Conservation (phyloP, 2,888 invertebrate species). For the Micropterix aruncella region DNA sequence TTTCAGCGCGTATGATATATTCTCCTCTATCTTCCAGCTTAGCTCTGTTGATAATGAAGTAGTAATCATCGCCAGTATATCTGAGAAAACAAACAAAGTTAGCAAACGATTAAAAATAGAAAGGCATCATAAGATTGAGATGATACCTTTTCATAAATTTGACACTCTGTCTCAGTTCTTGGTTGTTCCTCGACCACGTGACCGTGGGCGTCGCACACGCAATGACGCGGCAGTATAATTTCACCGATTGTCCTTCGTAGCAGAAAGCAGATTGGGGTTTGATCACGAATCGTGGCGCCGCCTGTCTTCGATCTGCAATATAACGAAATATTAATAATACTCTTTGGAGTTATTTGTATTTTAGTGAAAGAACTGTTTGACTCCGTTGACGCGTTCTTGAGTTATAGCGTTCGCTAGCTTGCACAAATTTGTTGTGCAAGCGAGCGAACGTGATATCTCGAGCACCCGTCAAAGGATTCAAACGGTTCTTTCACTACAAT, state of each 20-base stretch:
- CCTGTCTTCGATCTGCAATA: constrained; percentile 80
- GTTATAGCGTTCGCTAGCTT: no score
- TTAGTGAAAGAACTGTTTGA: not conserved
- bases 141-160: constrained; percentile 97
- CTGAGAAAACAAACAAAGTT: constrained; percentile 15
- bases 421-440: no score
- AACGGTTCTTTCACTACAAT: no score
- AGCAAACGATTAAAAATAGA: not conserved
- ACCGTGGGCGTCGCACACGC: constrained; percentile 89
- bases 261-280: constrained; percentile 91
- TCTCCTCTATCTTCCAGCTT: constrained; percentile 94
- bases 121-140: not conserved
- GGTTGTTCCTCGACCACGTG: constrained; percentile 90
- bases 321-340: not conserved
- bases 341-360: no score
- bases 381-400: not conserved
- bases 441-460: no score
- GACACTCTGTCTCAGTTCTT: constrained; percentile 89
- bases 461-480: no score
- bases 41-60: constrained; percentile 93
- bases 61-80: constrained; percentile 90
- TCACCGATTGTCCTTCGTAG: constrained; percentile 94
- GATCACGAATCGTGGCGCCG: constrained; percentile 96
- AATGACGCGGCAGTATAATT: constrained; percentile 94
- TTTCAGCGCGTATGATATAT: constrained; percentile 92